phyloP scores from a whole-genome alignment of 1,140 invertebrate genomes.

The Belonocnema kinseyi region DNA sequence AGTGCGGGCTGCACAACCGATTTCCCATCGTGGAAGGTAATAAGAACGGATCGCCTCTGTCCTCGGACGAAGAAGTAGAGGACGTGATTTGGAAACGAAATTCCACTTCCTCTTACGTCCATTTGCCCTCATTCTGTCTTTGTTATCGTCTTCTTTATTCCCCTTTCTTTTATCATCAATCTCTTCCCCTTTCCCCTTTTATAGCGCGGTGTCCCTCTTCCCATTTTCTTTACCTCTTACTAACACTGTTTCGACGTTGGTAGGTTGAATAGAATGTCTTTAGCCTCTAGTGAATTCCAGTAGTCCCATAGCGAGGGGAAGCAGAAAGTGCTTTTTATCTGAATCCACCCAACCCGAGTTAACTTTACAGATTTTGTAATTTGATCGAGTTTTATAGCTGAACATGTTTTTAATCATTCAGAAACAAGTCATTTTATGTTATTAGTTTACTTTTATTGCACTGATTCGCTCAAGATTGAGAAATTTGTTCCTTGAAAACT shows the following conservation, averaged over 20 bases:
- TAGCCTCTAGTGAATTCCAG: background rate
- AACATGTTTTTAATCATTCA: too few relatives aligned
- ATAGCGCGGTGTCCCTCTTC: background rate
- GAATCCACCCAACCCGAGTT: too few relatives aligned
- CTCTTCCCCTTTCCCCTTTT: background rate
- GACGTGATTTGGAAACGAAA: slow-evolving; percentile 24
- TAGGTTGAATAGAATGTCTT: background rate
- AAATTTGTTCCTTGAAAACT: too few relatives aligned
- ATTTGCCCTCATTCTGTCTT: slow-evolving; percentile 1
- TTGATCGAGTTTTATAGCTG: too few relatives aligned
- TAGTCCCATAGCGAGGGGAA: background rate
- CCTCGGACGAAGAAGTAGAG: slow-evolving; percentile 1
- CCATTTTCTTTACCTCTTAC: background rate
- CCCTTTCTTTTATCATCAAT: background rate
- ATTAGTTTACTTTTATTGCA: too few relatives aligned
- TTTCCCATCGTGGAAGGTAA: slow-evolving; percentile 21
- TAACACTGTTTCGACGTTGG: background rate
- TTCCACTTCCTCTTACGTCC: background rate
- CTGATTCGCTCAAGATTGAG: too few relatives aligned
- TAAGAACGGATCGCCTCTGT: slow-evolving; percentile 6
- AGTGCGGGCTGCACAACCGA: background rate
- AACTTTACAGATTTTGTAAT: too few relatives aligned
- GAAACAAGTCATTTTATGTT: too few relatives aligned
- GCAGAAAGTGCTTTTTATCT: too few relatives aligned
- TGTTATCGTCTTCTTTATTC: background rate